Base-by-base conservation (phyloP, 2,113 vertebrate species). In the Todiramphus chloris region DNA sequence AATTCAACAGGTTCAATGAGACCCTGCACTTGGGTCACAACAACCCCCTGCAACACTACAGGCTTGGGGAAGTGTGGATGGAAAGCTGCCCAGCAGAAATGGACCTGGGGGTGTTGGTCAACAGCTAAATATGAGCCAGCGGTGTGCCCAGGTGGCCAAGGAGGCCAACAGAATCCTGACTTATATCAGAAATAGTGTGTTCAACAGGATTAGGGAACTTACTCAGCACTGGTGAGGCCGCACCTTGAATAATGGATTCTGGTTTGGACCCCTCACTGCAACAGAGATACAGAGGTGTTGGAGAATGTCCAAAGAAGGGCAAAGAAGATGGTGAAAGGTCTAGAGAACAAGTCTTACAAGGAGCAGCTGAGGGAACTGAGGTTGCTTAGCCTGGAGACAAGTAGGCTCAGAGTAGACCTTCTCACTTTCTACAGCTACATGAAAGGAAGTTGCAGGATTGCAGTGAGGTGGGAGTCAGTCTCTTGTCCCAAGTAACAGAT, bases 11-110 rank as follows among this genome's bases (percentile, higher is more conserved):
- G 31, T 82, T 58, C 53, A 39, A 64, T 21, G 31, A 24, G 21
- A 21, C 24, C 13, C 78, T 87, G 23, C 63, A 9, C 1, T 72
- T 75, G 8, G 19, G 15, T 81, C 24, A 77, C n/a, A 33, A 0
- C 33, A 39, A 43, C 27, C 27, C n/a, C 5, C 0, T 1, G 39
- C 10, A 60, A 12, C 0, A 2, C 31, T 64, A 55, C 48, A 74
- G 55, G 33, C 16, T 25, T 67, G 68, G 50, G 51, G 14, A 55
- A 33, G 28, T 80, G 56, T 24, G 39, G 16, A n/a, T 79, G 55
- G 25, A 64, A 25, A 87, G 35, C 58, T 76, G n/a, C 31, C 15
- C 0, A 3, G 10, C 3, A 2, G 74, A 8, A 87, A 90, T 73
- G 30, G 25, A 31, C 44, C 39, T 70, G 62, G n/a, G 21, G 23